These are phyloP conservation scores for Dendroctonus ponderosae DNA, from an alignment of 1,140 invertebrate species.

Conservation along the genomic window DNA sequence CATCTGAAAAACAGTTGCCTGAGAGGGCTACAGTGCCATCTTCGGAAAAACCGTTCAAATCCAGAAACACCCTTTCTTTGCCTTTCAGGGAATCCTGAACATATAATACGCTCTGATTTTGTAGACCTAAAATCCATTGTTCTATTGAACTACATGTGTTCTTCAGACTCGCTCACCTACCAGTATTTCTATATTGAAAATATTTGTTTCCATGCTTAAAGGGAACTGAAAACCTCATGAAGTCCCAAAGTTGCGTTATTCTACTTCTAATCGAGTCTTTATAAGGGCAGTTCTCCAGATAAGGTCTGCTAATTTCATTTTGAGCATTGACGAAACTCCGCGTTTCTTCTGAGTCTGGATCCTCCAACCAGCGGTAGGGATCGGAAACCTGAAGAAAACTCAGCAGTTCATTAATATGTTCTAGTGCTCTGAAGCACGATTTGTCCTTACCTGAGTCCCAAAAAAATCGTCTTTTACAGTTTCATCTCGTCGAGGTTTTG, in stretches of 20 bases:
- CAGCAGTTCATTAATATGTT: background rate
- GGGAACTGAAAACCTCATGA: conserved; percentile 91
- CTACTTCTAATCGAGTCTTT: conserved; percentile 71
- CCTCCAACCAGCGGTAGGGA: conserved; percentile 96
- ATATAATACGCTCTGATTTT: conserved; percentile 81
- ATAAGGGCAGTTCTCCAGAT: conserved; percentile 72
- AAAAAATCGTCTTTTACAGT: conserved; percentile 77
- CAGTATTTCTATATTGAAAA: conserved; percentile 92
- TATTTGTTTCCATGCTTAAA: conserved; percentile 80
- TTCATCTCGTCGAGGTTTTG: conserved; percentile 74
- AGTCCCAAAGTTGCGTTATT: conserved; percentile 92
- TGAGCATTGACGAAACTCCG: conserved; percentile 89
- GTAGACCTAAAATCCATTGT: conserved; percentile 39
- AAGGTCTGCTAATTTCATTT: conserved; percentile 87
- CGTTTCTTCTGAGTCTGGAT: conserved; percentile 90
- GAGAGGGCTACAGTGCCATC: conserved; percentile 91
- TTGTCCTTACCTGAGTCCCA: conserved; percentile 71
- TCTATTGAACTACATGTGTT: background rate
- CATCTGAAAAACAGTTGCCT: conserved; percentile 80
- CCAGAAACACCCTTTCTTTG: conserved; percentile 86
- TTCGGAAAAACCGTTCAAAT: conserved; percentile 88
- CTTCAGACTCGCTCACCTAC: conserved; percentile 48
- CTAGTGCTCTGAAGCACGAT: background rate
- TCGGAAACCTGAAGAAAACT: conserved; percentile 69
- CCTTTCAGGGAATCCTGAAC: conserved; percentile 79